Conservation (phyloP, 2,888 invertebrate genomes). For the Athalia circularis region DNA sequence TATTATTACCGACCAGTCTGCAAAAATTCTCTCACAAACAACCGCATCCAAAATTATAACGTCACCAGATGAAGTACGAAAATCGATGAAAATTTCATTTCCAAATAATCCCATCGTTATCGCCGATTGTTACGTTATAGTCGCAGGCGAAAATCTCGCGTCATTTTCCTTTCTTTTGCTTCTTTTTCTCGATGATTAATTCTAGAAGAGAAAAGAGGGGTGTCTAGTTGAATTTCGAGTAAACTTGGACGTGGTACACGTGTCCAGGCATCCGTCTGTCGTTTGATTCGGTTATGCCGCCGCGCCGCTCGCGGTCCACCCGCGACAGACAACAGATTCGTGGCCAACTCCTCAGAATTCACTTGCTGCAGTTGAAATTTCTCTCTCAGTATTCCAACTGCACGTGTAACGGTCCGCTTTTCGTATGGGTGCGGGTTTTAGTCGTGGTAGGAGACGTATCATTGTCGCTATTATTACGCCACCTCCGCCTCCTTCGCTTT, state of each 20-base stretch:
- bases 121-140: too few relatives aligned
- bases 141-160: too few relatives aligned
- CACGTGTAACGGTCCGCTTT: background rate
- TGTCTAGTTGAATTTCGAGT: background rate
- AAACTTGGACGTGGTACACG: background rate
- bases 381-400: too few relatives aligned
- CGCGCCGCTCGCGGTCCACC: constrained; percentile 2
- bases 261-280: background rate
- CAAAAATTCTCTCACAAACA: background rate
- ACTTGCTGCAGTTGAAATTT: too few relatives aligned
- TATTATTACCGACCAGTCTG: constrained; percentile 36
- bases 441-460: constrained; percentile 19
- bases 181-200: background rate
- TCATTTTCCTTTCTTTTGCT: too few relatives aligned
- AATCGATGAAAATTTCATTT: too few relatives aligned
- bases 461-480: constrained; percentile 42
- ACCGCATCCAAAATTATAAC: too few relatives aligned
- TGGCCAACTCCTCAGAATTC: too few relatives aligned
- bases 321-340: too few relatives aligned
- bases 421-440: background rate
- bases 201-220: background rate
- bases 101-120: too few relatives aligned
- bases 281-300: background rate
- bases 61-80: too few relatives aligned
- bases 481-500: constrained; percentile 13